A percentile compares a stretch with the other conserved stretches of the same genome.
Conservation (phyloP, 2,888 invertebrate genomes). For the Stictocephala bisonia region DNA sequence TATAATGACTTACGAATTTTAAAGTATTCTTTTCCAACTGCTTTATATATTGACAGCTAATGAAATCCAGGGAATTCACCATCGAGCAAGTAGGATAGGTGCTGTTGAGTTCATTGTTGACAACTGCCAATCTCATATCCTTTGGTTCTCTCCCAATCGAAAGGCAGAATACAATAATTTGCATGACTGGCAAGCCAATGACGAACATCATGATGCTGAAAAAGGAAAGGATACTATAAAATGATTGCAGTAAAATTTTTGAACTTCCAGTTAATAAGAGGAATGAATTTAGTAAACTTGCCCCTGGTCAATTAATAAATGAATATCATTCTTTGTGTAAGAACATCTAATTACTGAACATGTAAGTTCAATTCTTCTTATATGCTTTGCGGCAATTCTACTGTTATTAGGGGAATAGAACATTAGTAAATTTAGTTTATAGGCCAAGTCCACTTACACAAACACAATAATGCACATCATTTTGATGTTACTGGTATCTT, state of each 20-base stretch:
- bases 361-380: too few species aligned
- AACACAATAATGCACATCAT: too few species aligned
- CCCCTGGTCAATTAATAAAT: too few species aligned
- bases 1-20: constrained; percentile 73
- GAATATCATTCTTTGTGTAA: too few species aligned
- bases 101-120: constrained; percentile 78
- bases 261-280: neutral
- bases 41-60: constrained; percentile 84
- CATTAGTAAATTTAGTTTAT: too few species aligned
- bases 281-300: neutral
- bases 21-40: constrained; percentile 75
- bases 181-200: constrained; percentile 84
- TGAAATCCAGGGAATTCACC: constrained; percentile 73
- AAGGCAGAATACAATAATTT: constrained; percentile 88
- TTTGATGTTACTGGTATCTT: too few species aligned
- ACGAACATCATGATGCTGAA: constrained; percentile 84
- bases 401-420: too few species aligned
- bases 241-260: neutral
- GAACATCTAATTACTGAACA: too few species aligned
- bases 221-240: constrained; percentile 42
- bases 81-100: constrained; percentile 71
- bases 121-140: constrained; percentile 80
- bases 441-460: too few species aligned
- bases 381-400: too few species aligned
- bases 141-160: constrained; percentile 89